These are phyloP conservation scores for Lordiphosa collinella DNA, from an alignment of 1,140 invertebrate species.

Conservation along the genomic window DNA sequence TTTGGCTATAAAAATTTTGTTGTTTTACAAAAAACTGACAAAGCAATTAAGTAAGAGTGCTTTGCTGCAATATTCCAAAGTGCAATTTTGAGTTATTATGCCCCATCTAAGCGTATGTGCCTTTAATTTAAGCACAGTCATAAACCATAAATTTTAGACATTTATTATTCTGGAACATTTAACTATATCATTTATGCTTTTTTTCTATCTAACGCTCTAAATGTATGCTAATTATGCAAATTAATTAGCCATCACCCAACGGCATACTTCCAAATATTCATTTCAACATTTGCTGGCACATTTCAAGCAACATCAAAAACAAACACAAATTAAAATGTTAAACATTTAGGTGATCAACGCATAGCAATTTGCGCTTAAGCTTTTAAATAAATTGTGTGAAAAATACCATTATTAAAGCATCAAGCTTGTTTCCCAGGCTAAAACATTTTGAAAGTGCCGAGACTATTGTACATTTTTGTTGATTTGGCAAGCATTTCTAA, in stretches of 20 bases:
- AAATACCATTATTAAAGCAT: constrained; percentile 60
- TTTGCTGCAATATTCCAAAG: too few species aligned
- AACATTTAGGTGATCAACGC: constrained; percentile 45
- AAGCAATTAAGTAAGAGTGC: too few species aligned
- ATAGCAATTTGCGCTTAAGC: constrained; percentile 8
- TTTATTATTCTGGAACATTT: background rate
- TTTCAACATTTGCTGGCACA: background rate
- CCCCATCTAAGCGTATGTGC: too few species aligned
- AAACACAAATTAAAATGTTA: constrained; percentile 48
- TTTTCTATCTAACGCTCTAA: constrained; percentile 10
- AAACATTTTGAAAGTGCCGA: constrained; percentile 53
- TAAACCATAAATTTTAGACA: background rate
- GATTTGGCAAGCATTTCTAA: constrained; percentile 23
- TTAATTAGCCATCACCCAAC: constrained; percentile 8
- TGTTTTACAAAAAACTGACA: too few species aligned
- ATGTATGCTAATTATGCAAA: constrained; percentile 6
- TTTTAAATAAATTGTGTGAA: constrained; percentile 66
- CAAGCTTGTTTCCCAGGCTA: constrained; percentile 46
- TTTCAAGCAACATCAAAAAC: constrained; percentile 15
- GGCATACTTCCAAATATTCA: constrained; percentile 1
- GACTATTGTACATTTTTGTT: constrained; percentile 36
- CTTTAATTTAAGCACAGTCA: too few species aligned
- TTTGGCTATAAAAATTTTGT: too few species aligned
- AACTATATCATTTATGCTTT: background rate
- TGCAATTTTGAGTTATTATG: too few species aligned